Percentiles rank a stretch among this genome's conserved stretches.
These are phyloP conservation scores for Nautilus pompilius DNA, from an alignment of 1,140 invertebrate genomes.

Conservation along the genomic window DNA sequence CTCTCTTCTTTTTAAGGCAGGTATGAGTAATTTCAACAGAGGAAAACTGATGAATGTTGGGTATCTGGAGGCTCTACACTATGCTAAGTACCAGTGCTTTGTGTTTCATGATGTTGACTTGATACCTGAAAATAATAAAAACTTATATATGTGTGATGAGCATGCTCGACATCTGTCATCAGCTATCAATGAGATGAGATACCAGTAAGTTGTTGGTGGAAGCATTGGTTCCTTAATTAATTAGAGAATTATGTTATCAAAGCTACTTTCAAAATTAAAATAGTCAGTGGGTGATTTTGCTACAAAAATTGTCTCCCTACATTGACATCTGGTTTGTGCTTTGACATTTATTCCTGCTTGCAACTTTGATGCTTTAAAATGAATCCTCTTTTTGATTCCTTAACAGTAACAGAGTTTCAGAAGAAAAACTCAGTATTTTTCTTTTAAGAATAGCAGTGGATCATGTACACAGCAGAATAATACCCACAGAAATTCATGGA, in stretches of 20 bases:
- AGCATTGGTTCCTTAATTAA: background rate
- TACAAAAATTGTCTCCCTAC: no score
- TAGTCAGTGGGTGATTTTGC: no score
- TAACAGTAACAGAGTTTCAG: no score
- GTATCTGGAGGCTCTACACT: constrained; percentile 42
- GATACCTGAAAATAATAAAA: constrained; percentile 46
- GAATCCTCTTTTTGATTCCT: no score
- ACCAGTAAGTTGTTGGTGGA: constrained; percentile 48
- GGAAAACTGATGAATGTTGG: constrained; percentile 52
- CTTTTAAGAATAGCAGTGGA: no score
- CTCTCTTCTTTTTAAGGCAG: constrained; percentile 26
- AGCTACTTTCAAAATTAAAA: no score
- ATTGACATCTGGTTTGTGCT: no score
- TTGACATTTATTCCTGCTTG: no score
- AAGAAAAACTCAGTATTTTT: no score
- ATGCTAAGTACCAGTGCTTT: constrained; percentile 45
- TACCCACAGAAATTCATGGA: no score
- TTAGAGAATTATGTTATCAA: background rate
- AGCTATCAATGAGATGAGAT: constrained; percentile 51
- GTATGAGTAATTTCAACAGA: constrained; percentile 43
- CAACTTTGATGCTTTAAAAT: no score
- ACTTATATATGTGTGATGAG: constrained; percentile 49
- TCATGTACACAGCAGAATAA: no score
- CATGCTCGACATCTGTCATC: constrained; percentile 44
- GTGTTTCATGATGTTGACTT: constrained; percentile 53